Conservation (phyloP, 1,140 invertebrate species). For the Cydia fagiglandana region DNA sequence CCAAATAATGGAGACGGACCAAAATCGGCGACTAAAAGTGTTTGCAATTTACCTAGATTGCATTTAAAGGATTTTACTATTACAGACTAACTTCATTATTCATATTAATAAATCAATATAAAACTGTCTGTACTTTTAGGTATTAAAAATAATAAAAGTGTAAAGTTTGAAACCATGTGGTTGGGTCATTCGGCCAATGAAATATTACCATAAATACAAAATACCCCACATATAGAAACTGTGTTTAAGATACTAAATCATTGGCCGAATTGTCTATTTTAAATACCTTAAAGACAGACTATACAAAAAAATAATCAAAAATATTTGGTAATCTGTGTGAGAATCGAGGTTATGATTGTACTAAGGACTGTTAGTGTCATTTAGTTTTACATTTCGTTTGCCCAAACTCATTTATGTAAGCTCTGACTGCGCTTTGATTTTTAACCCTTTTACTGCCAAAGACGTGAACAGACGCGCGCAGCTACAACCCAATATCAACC, state of each 20-base stretch:
- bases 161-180: background rate
- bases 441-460: too few species aligned
- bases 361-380: background rate
- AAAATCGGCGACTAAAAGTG: background rate
- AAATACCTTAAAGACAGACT: background rate
- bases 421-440: background rate
- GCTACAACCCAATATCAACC: too few species aligned
- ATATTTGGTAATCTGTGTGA: conserved; percentile 23
- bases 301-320: conserved; percentile 22
- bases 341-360: background rate
- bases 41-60: conserved; percentile 24
- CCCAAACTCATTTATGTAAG: conserved; percentile 3
- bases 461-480: too few species aligned
- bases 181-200: background rate
- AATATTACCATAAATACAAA: background rate
- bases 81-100: conserved; percentile 30
- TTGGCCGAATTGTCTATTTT: background rate
- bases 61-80: conserved; percentile 26
- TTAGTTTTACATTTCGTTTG: conserved; percentile 2
- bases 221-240: too few species aligned
- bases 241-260: too few species aligned
- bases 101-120: conserved; percentile 23
- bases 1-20: background rate
- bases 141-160: background rate
- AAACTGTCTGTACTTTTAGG: conserved; percentile 5